Conservation (phyloP, 2,797 vertebrate genomes). For the Esox masquinongy region DNA sequence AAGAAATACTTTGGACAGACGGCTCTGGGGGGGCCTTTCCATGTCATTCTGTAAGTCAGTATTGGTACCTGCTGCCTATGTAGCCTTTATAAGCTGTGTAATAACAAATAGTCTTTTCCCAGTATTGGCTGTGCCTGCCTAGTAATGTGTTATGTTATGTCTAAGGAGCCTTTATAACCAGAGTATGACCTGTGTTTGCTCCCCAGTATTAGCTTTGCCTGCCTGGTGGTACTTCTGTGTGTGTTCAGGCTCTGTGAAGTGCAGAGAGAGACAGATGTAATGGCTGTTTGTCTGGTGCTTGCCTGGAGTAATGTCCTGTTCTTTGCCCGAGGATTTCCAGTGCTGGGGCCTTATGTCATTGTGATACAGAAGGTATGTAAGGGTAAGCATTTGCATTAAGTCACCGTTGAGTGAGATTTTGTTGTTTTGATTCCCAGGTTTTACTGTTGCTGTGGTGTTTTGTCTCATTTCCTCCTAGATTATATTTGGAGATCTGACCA, state of each 20-base stretch:
- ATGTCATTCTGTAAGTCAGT: slow-evolving; percentile 87
- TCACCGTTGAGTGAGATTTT: neutral
- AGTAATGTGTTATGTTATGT: neutral
- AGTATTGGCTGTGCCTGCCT: neutral
- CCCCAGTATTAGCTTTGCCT: slow-evolving; percentile 85
- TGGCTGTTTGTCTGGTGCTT: slow-evolving; percentile 88
- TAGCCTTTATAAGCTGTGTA: neutral
- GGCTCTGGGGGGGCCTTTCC: slow-evolving; percentile 92
- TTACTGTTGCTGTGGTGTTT: neutral
- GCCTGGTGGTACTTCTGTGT: slow-evolving; percentile 87
- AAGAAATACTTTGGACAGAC: slow-evolving; percentile 95
- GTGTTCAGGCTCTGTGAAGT: slow-evolving; percentile 83
- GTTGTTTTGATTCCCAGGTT: slow-evolving; percentile 37
- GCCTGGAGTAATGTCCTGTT: slow-evolving; percentile 97
- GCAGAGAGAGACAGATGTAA: slow-evolving; percentile 80
- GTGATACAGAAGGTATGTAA: slow-evolving; percentile 93
- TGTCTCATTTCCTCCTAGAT: slow-evolving; percentile 78
- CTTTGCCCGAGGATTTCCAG: slow-evolving; percentile 93
- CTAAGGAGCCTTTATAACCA: neutral
- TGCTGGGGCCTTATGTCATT: slow-evolving; percentile 95
- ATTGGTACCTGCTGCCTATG: neutral
- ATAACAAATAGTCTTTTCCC: too few species aligned
- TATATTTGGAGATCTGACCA: slow-evolving; percentile 93
- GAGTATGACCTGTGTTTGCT: neutral
- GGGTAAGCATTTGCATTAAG: neutral